phyloP scores from a whole-genome alignment of 1,140 invertebrate genomes.

The Lepidostoma basale region DNA sequence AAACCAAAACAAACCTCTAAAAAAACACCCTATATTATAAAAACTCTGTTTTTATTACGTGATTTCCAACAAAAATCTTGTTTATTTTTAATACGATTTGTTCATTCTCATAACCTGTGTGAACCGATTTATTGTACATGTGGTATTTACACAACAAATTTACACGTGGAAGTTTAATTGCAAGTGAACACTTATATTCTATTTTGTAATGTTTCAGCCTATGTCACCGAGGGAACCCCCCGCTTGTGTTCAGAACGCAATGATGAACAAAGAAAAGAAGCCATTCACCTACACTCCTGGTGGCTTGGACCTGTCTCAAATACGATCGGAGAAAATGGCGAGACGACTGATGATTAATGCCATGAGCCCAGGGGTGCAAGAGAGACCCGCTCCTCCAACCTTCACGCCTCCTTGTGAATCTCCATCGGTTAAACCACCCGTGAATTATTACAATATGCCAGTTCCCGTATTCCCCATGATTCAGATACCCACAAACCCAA shows the following conservation, averaged over 20 bases:
- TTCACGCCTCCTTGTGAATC: constrained; percentile 50
- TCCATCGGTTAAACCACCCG: constrained; percentile 47
- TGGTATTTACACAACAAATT: no score
- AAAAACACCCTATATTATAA: no score
- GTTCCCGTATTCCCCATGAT: constrained; percentile 58
- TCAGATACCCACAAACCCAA: constrained; percentile 57
- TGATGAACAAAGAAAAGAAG: constrained; percentile 91
- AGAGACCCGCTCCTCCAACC: constrained; percentile 52
- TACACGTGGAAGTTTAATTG: no score
- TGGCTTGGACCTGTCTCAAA: constrained; percentile 88
- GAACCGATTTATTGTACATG: no score
- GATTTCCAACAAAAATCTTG: no score
- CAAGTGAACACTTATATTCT: no score
- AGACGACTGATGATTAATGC: constrained; percentile 76
- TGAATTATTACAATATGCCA: constrained; percentile 46
- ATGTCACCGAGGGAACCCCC: constrained; percentile 71
- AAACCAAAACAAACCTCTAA: no score
- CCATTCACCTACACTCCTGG: constrained; percentile 94
- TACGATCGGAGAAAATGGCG: constrained; percentile 88
- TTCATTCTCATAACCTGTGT: no score
- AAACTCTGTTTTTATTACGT: no score
- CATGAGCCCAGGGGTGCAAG: constrained; percentile 62
- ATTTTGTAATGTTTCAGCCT: constrained; percentile 32
- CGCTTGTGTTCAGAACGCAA: constrained; percentile 85
- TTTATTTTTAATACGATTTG: no score